These are phyloP conservation scores for Calameuta filiformis DNA, from an alignment of 2,888 invertebrate species.

Conservation along the genomic window DNA sequence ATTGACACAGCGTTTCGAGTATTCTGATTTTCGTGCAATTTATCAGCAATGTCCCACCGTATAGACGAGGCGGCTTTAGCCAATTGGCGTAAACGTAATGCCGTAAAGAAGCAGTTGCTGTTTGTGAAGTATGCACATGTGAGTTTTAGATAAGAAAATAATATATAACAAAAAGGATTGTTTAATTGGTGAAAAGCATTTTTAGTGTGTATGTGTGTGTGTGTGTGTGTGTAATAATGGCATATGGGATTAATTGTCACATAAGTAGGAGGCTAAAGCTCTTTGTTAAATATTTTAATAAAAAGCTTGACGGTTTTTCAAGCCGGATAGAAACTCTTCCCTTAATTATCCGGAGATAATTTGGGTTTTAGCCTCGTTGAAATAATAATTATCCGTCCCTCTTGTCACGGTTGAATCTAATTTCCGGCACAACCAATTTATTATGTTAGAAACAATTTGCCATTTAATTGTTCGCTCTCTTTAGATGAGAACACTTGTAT, in stretches of 20 bases:
- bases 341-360: not conserved
- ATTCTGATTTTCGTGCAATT: not conserved
- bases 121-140: conserved; percentile 17
- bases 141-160: conserved; percentile 2
- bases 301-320: not conserved
- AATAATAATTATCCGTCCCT: not conserved
- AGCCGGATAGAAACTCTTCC: not conserved
- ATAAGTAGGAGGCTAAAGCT: not conserved
- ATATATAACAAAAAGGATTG: not conserved
- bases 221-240: not conserved
- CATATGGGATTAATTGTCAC: not conserved
- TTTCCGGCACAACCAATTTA: not conserved
- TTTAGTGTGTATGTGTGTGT: too few relatives aligned
- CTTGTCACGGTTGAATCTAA: not conserved
- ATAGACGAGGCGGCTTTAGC: not conserved
- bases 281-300: not conserved
- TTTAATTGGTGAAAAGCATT: not conserved
- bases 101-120: conserved; percentile 5
- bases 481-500: not conserved
- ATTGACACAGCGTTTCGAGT: not conserved
- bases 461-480: not conserved
- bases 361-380: not conserved
- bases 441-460: not conserved
- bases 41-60: not conserved
- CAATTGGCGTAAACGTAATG: not conserved